These are phyloP conservation scores for Dicaeum eximium DNA, from an alignment of 2,113 vertebrate species.

Conservation along the genomic window DNA sequence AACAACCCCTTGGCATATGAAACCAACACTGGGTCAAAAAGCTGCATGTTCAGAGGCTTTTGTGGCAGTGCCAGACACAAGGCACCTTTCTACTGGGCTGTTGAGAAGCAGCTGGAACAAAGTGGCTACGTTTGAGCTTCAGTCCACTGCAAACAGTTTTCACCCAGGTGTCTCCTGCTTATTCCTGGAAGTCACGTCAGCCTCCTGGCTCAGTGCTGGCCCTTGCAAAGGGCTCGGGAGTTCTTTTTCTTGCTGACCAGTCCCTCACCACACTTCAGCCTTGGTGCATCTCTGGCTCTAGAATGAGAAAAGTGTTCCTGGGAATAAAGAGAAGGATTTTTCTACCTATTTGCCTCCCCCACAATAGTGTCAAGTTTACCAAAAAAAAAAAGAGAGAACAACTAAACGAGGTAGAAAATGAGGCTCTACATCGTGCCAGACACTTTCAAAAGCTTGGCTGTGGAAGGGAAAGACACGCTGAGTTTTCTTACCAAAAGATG, in stretches of 20 bases:
- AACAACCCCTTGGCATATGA: background rate
- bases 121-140: background rate
- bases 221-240: background rate
- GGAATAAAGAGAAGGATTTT: background rate
- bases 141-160: background rate
- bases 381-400: background rate
- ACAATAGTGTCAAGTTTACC: background rate
- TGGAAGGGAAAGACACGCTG: background rate
- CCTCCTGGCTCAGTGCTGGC: background rate
- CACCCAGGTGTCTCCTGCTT: background rate
- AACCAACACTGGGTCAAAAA: background rate
- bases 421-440: background rate
- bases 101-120: background rate
- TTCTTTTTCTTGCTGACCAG: background rate
- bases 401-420: background rate
- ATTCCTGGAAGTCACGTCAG: background rate
- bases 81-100: background rate
- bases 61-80: background rate
- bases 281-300: background rate
- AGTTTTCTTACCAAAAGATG: conserved; percentile 9
- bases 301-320: background rate
- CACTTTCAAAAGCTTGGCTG: background rate
- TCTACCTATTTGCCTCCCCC: background rate
- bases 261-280: accelerated
- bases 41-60: background rate